Evolutionary conservation across 1,140 invertebrate genomes (phyloP), one percentile per base, ranked within the genome.

Genomic region (Drosophila pseudoananassae): DNA sequence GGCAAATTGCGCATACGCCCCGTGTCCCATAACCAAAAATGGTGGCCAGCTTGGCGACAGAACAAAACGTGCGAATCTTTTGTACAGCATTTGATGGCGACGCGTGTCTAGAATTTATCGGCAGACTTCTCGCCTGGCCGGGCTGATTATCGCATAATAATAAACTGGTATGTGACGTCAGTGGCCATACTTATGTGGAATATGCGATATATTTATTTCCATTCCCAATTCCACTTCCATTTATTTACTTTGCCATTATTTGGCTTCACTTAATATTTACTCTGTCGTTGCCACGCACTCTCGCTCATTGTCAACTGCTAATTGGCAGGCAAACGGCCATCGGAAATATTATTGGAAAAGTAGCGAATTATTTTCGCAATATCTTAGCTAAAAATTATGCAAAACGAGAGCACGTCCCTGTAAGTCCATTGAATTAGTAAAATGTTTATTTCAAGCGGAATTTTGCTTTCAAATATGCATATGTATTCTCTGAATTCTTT

Each of bases 61-160:
- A 76, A 74, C 60, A 60, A 55, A 75, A 75, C 82, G 78, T 82
- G 78, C 56, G 60, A 49, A 46, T 74, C 73, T 85, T 81, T 75
- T 58, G 58, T 78, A 40, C 29, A 29, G 14, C 12, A 20, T 43
- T 33, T 46, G 53, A 69, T 49, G 38, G n/a, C 8, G 43, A 65
- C 74, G 82, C 83, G 82, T 85, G 82, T 82, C 64, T 68, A 78
- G 82, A 85, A 85, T 85, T 87, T 68, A 87, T 87, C 50, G 74
- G 43, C 40, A 52, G 66, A 69, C 53, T 50, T 65, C 40, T 68
- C 43, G 61, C 36, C 38, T 59, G 43, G 61, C 36, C 45, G 14
- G 33, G 27, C 51, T 57, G 76, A 80, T 83, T 57, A 84, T 57
- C 69, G 78, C 74, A 76, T 65, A 75, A 75, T 68, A 78, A 74